Evolutionary conservation across 1,140 invertebrate species (phyloP).

Genomic region (Apis mellifera): DNA sequence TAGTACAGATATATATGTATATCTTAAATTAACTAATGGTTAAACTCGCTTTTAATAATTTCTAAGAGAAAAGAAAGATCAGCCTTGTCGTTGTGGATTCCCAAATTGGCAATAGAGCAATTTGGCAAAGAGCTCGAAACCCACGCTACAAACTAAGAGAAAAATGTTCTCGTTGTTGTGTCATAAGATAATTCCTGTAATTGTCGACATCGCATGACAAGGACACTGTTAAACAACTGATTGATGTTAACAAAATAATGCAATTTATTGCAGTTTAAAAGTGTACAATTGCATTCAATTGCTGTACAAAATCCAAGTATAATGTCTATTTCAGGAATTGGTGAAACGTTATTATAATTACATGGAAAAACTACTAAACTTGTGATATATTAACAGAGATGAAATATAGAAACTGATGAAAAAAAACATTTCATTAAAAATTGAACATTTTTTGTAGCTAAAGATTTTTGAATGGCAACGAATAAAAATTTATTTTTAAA

Average conservation of each 20-base stretch:
- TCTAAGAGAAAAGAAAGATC: neutral
- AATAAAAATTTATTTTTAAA: no score
- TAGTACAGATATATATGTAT: no score
- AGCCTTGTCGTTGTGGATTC: neutral
- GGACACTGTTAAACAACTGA: neutral
- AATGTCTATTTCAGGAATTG: no score
- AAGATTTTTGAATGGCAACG: no score
- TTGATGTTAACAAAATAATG: neutral
- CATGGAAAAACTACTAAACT: no score
- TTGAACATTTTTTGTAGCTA: no score
- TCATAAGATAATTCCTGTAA: constrained; percentile 17
- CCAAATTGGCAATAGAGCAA: constrained; percentile 14
- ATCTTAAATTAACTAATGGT: no score
- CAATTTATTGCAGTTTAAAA: constrained; percentile 6
- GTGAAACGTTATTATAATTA: no score
- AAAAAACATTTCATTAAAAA: no score
- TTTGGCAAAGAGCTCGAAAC: constrained; percentile 4
- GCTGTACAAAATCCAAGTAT: neutral
- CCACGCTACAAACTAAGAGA: neutral
- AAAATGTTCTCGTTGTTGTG: constrained; percentile 32
- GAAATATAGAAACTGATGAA: no score
- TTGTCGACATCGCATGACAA: constrained; percentile 1
- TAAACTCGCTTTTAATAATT: neutral
- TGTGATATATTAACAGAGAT: no score
- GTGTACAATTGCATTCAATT: neutral